A percentile compares a stretch with the other conserved stretches of the same genome.
Evolutionary conservation across 1,140 invertebrate genomes (phyloP).

Genomic region (Pomacea maculata): DNA sequence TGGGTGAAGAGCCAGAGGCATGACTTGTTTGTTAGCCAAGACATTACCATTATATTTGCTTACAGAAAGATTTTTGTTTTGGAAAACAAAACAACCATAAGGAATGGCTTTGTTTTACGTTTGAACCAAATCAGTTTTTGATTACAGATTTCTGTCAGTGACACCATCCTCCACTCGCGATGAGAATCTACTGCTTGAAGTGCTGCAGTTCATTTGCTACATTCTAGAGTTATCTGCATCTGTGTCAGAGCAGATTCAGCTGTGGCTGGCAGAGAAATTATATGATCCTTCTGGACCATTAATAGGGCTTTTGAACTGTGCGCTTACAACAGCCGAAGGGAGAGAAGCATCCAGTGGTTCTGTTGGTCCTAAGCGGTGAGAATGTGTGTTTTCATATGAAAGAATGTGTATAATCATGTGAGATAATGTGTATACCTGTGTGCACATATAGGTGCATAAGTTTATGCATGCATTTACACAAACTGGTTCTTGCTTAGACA

Average conservation of each 20-base stretch:
- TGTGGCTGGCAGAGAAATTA: slow-evolving; percentile 54
- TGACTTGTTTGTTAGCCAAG: background rate
- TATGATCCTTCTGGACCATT: slow-evolving; percentile 56
- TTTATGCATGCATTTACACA: background rate
- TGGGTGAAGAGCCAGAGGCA: background rate
- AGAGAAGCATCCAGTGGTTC: slow-evolving; percentile 27
- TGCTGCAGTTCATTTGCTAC: slow-evolving; percentile 52
- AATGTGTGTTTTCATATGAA: background rate
- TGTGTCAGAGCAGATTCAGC: slow-evolving; percentile 43
- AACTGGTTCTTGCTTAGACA: too few species aligned
- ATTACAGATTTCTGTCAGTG: slow-evolving; percentile 56
- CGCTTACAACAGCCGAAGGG: slow-evolving; percentile 36
- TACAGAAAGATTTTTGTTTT: too few species aligned
- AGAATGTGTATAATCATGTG: background rate
- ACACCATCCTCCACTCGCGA: slow-evolving; percentile 55
- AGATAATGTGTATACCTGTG: background rate
- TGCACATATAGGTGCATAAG: background rate
- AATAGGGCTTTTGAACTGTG: slow-evolving; percentile 50
- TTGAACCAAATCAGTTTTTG: too few species aligned
- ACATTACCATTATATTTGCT: too few species aligned
- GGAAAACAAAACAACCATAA: too few species aligned
- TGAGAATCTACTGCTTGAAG: slow-evolving; percentile 54
- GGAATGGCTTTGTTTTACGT: too few species aligned
- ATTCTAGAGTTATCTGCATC: slow-evolving; percentile 40
- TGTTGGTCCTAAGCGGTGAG: background rate